These are phyloP conservation scores for Teleopsis dalmanni DNA, from an alignment of 1,140 invertebrate species.

Conservation along the genomic window DNA sequence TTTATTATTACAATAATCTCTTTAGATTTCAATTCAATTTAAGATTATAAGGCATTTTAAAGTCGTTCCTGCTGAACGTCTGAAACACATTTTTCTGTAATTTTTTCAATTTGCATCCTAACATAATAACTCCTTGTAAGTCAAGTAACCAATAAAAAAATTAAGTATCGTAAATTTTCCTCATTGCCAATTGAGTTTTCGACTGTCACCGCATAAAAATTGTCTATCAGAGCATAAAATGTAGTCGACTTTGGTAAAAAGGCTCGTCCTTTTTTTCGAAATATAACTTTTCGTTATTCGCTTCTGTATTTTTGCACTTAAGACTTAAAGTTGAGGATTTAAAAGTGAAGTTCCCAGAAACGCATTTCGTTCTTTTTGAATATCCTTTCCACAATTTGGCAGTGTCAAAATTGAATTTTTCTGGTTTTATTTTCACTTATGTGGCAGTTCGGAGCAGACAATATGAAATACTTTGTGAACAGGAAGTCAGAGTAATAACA, in stretches of 20 bases:
- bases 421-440: not conserved
- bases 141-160: not conserved
- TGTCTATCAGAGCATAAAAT: constrained; percentile 3
- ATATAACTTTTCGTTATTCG: not conserved
- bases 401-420: constrained; percentile 5
- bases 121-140: not conserved
- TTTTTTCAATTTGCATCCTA: not conserved
- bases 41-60: too few relatives aligned
- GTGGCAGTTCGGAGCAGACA: constrained; percentile 2
- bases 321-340: not conserved
- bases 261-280: not conserved
- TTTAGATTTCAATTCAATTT: not conserved
- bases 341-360: not conserved
- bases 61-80: too few relatives aligned
- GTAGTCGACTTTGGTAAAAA: not conserved
- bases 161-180: not conserved
- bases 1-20: not conserved
- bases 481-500: too few relatives aligned
- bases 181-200: constrained; percentile 4
- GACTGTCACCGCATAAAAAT: constrained; percentile 6
- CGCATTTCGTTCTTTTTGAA: not conserved
- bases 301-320: not conserved
- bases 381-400: not conserved
- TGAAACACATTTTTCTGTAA: not conserved
- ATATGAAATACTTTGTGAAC: not conserved